Evolutionary conservation across 2,888 invertebrate species (phyloP).

Genomic region (Cylloceria caligata): DNA sequence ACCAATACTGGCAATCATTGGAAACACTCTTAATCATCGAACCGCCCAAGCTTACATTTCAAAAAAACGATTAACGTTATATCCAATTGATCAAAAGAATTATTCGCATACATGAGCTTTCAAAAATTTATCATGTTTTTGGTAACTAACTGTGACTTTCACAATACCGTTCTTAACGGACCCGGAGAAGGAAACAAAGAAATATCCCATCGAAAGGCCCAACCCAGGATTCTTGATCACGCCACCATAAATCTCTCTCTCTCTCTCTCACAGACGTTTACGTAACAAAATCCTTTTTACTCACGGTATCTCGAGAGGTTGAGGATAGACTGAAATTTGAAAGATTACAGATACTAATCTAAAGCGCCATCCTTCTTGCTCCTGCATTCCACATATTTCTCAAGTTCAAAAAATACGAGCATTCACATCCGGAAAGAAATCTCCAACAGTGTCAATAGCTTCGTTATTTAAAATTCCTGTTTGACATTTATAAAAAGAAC

Average conservation of each 20-base stretch:
- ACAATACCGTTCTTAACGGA: slow-evolving; percentile 31
- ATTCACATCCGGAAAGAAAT: slow-evolving; percentile 42
- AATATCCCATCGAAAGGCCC: slow-evolving; percentile 46
- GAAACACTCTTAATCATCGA: background rate
- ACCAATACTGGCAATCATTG: slow-evolving; percentile 8
- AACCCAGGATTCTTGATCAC: slow-evolving; percentile 46
- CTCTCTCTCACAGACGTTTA: slow-evolving; percentile 53
- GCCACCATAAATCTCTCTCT: slow-evolving; percentile 57
- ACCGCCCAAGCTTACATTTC: slow-evolving; percentile 3
- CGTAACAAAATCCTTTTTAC: slow-evolving; percentile 61
- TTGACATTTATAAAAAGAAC: slow-evolving; percentile 22
- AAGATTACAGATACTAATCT: slow-evolving; percentile 51
- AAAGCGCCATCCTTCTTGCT: slow-evolving; percentile 46
- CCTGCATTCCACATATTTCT: slow-evolving; percentile 44
- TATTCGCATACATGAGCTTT: slow-evolving; percentile 24
- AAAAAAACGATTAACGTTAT: slow-evolving; percentile 15
- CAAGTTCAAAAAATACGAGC: slow-evolving; percentile 39
- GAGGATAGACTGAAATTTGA: slow-evolving; percentile 49
- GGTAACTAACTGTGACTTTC: slow-evolving; percentile 25
- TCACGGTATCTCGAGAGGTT: slow-evolving; percentile 38
- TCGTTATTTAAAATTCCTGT: background rate
- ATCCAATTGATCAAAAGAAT: slow-evolving; percentile 17
- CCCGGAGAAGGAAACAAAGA: slow-evolving; percentile 44
- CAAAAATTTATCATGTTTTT: slow-evolving; percentile 6
- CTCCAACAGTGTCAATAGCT: slow-evolving; percentile 18